Evolutionary conservation across 1,140 invertebrate genomes (phyloP).

Genomic region (Tetranychus cinnabarinus): DNA sequence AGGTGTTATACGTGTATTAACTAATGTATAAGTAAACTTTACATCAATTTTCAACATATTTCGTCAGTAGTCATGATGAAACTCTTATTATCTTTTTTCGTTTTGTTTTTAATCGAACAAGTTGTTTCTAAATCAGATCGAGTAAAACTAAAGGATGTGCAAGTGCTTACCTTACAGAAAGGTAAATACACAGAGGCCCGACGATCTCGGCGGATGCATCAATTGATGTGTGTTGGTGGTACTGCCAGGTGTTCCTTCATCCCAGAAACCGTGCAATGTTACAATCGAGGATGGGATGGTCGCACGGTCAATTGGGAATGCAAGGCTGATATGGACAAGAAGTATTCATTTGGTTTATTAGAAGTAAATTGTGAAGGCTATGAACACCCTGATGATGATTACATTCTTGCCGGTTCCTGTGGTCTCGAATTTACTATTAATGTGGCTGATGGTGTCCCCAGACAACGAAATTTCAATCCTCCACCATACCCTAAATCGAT

Average conservation of each 20-base stretch:
- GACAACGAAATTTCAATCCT: neutral
- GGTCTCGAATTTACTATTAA: slow-evolving; percentile 16
- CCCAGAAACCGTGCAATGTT: slow-evolving; percentile 30
- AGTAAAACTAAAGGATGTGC: slow-evolving; percentile 23
- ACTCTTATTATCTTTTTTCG: neutral
- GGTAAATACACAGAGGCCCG: slow-evolving; percentile 25
- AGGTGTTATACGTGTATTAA: too few relatives aligned
- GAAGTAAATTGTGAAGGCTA: slow-evolving; percentile 31
- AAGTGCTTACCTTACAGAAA: slow-evolving; percentile 25
- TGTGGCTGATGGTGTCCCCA: neutral
- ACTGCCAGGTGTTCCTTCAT: slow-evolving; percentile 20
- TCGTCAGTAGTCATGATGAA: neutral
- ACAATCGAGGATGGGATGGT: slow-evolving; percentile 30
- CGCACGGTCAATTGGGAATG: slow-evolving; percentile 34
- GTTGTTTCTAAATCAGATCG: slow-evolving; percentile 11
- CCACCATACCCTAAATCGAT: neutral
- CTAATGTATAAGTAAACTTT: too few relatives aligned
- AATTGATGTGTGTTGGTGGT: slow-evolving; percentile 29
- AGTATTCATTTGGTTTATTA: slow-evolving; percentile 29
- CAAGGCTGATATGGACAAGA: slow-evolving; percentile 30
- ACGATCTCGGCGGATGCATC: slow-evolving; percentile 26
- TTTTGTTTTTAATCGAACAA: neutral
- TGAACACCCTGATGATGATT: slow-evolving; percentile 30
- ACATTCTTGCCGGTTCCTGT: slow-evolving; percentile 30
- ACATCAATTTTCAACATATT: too few relatives aligned